Base-by-base conservation (phyloP, 2,797 vertebrate species). In the Anisognathus igniventris region DNA sequence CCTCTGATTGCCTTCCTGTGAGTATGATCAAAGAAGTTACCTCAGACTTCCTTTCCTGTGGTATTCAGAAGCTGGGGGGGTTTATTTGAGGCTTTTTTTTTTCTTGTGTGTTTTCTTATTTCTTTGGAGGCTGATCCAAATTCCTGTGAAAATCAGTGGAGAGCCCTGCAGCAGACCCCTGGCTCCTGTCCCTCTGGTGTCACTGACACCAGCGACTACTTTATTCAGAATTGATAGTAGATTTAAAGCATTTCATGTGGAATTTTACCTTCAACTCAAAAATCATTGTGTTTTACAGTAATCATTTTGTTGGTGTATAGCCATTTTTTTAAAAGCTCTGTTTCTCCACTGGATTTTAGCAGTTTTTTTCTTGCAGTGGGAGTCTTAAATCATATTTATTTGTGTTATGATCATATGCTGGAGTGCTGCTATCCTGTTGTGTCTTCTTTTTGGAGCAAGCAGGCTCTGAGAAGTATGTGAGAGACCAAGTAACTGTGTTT, bases 21-120 rank as follows among this genome's bases (percentile, higher is more conserved):
- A 98, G 96, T 97, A 92, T n/a, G 73, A 82, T 72, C 92, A 85
- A 85, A 90, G 61, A 53, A 67, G 23, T 82, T 86, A 88, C 51
- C 40, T 66, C 73, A 86, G 48, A 57, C 72, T 71, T 72, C 48
- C 84, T 71, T 94, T 39, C 10, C 54, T 54, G 15, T 82, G 30
- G 8, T 58, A 74, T 68, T 89, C 54, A 53, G n/a, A 73, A 31
- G 10, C n/a, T 60, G 40, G 51, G 44, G 2, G 2, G 12, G 3
- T 15, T 56, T 35, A 51, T 53, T 28, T 40, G 45, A 60, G 21
- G 8, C 1, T 67, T 47, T 33, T 44, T 67, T 35, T 40, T 35
- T 24, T 0, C 1, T 6, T 15, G 5, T 33, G 30, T 58, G 4
- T n/a, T 84, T 82, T 5, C 24, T 57, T 50, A 12, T 33, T 61